Percentiles rank a stretch among this genome's conserved stretches.
Conservation (phyloP, 2,113 vertebrate species). For the Phyllostomus discolor region DNA sequence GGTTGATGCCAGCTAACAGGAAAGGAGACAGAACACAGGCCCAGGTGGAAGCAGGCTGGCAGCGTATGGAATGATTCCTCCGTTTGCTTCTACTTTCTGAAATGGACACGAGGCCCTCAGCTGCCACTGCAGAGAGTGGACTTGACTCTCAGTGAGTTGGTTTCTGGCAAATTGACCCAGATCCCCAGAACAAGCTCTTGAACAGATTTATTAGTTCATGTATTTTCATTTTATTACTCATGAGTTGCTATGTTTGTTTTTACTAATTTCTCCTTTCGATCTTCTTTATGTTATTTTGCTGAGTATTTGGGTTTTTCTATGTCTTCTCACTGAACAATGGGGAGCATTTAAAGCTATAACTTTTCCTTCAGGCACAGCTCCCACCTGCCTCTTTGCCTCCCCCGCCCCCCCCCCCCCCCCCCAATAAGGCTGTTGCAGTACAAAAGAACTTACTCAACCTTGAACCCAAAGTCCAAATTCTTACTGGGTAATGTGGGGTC, state of each 20-base stretch:
- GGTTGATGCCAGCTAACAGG: neutral
- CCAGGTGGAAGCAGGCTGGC: neutral
- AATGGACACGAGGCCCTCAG: neutral
- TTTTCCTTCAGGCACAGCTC: neutral
- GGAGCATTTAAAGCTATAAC: neutral
- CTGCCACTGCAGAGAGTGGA: neutral
- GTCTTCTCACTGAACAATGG: neutral
- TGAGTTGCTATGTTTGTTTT: neutral
- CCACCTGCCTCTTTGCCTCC: neutral
- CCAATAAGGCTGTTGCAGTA: neutral
- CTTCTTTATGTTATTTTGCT: neutral
- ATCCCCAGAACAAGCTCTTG: neutral
- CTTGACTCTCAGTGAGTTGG: neutral
- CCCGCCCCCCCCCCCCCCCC: neutral
- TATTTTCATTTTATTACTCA: neutral
- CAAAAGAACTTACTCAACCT: neutral
- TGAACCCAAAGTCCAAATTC: neutral
- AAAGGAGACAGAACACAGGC: neutral
- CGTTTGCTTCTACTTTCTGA: neutral
- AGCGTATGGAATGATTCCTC: rapidly evolving
- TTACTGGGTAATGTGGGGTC: neutral
- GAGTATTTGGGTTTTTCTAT: neutral
- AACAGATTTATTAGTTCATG: neutral
- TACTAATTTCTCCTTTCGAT: neutral
- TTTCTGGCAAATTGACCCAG: neutral